phyloP scores from a whole-genome alignment of 1,140 invertebrate species.

The Anastatus disparis region DNA sequence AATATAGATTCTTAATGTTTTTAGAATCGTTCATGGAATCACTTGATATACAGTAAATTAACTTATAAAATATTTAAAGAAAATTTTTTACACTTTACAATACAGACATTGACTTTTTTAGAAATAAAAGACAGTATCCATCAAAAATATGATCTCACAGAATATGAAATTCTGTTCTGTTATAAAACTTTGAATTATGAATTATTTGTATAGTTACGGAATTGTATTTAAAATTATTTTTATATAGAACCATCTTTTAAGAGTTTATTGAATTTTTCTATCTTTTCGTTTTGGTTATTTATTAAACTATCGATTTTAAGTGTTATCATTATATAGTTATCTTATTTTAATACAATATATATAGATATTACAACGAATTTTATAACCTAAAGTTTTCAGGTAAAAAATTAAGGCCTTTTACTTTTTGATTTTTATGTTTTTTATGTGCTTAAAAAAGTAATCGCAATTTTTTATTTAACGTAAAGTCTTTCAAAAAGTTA shows the following conservation, averaged over 20 bases:
- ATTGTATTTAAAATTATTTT: conserved; percentile 37
- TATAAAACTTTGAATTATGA: conserved; percentile 25
- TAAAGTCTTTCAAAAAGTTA: conserved; percentile 28
- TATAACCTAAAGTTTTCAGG: conserved; percentile 21
- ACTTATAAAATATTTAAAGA: conserved; percentile 27
- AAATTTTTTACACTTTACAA: conserved; percentile 18
- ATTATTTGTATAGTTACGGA: conserved; percentile 35
- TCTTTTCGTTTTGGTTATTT: neutral
- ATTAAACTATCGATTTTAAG: conserved; percentile 9
- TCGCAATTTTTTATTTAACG: neutral
- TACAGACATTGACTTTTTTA: conserved; percentile 19
- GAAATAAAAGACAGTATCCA: conserved; percentile 17
- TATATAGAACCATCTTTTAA: conserved; percentile 16
- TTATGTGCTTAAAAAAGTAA: conserved; percentile 10
- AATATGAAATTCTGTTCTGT: conserved; percentile 4
- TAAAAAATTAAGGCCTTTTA: conserved; percentile 36
- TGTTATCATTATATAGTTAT: conserved; percentile 17
- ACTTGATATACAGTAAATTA: neutral
- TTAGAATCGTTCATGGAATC: conserved; percentile 30
- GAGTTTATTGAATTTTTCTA: conserved; percentile 11
- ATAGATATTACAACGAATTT: conserved; percentile 31
- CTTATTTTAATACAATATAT: conserved; percentile 28
- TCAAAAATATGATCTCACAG: conserved; percentile 5
- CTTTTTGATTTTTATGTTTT: conserved; percentile 14
- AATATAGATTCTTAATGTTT: conserved; percentile 14